Conservation (phyloP, 2,888 invertebrate species). For the Podabrus alpinus region DNA sequence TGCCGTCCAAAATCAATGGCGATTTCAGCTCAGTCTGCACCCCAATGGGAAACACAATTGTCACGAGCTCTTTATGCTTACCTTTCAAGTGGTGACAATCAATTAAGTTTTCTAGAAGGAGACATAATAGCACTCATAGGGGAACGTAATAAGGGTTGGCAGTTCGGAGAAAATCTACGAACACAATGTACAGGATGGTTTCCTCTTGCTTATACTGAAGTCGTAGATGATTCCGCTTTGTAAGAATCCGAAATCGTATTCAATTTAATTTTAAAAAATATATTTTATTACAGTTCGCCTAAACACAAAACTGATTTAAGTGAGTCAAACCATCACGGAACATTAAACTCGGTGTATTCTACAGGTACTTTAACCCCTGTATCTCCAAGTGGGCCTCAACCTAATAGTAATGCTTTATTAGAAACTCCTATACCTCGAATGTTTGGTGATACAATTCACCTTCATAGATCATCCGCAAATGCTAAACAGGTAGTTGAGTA, state of each 20-base stretch:
- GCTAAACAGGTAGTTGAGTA: constrained; percentile 55
- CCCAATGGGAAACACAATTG: constrained; percentile 73
- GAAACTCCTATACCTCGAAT: constrained; percentile 67
- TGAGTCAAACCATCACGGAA: constrained; percentile 55
- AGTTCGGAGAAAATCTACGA: constrained; percentile 92
- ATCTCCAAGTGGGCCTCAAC: constrained; percentile 54
- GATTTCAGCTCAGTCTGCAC: constrained; percentile 57
- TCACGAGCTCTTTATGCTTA: constrained; percentile 89
- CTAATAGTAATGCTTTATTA: constrained; percentile 55
- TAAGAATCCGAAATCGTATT: constrained; percentile 49
- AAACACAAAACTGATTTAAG: constrained; percentile 33
- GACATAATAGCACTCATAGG: constrained; percentile 88
- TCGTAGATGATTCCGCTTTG: constrained; percentile 69
- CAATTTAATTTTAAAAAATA: background rate
- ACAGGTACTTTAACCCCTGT: constrained; percentile 55
- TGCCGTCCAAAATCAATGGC: constrained; percentile 69
- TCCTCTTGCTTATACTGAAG: constrained; percentile 91
- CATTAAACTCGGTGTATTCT: constrained; percentile 45
- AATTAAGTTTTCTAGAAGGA: constrained; percentile 89
- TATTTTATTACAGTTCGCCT: constrained; percentile 27
- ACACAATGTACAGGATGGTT: constrained; percentile 96
- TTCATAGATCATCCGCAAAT: constrained; percentile 59
- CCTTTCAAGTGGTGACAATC: constrained; percentile 86
- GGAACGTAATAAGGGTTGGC: constrained; percentile 93
- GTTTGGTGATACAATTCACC: constrained; percentile 71